Base-by-base conservation (phyloP, 2,888 invertebrate species). In the Brenthis hecate region DNA sequence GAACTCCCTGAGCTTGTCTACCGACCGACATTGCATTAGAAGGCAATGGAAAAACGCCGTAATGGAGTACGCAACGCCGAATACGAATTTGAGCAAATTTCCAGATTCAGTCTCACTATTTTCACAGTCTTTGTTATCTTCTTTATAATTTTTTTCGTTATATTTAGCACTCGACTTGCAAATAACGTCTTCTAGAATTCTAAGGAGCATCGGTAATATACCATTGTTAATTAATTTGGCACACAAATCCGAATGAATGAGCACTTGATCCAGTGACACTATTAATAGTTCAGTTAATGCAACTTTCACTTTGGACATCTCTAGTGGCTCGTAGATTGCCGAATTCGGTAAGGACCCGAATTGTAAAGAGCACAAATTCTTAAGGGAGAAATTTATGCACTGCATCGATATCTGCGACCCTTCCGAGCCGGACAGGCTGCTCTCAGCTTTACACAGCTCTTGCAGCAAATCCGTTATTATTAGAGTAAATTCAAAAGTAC, bases 1-100 rank as follows among this genome's bases (percentile, higher is more conserved):
- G 77, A 95, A 95, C 72, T 94, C 94, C 5, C 88, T 78, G 6
- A 94, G 83, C 72, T 93, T 93, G 23, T 94, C 94, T 0, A 91
- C 82, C 3, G 87, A 85, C 1, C 91, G 86, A 67, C 94, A 93
- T 71, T 94, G 94, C 83, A 94, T 93, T 43, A 95, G 78, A 8
- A 95, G 80, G 69, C 94, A 94, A 73, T 94, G 94, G 66, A 95
- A 92, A 79, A 94, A 94, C 1, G 94, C 94, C 0, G 94, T 88
- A 54, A 94, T 88, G 0, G 94, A 94, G 74, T 94, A 94, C 13
- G 93, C 92, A 5, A 94, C 89, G 0, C 94, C 94, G 79, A 94
- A 95, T 5, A 95, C 89, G 74, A 94, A 94, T 79, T 94, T 94
- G 76, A 94, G 93, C 74, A 93, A 79, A 73, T 94, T 86, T 23